phyloP scores from a whole-genome alignment of 2,113 vertebrate species.

The Rhineura floridana region DNA sequence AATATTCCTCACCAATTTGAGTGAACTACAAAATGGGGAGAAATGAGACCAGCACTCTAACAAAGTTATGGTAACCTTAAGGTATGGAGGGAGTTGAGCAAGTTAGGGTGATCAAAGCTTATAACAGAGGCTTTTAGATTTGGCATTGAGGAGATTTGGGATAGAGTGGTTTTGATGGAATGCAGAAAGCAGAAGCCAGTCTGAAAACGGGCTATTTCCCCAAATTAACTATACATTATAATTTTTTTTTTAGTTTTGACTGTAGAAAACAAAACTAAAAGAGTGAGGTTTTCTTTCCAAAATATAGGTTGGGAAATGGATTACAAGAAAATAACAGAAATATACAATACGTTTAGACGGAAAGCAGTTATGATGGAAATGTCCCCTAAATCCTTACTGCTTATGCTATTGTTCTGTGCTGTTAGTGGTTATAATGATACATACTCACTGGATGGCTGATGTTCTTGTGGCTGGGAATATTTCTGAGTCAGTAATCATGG shows the following conservation, averaged over 20 bases:
- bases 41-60: not conserved
- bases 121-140: not conserved
- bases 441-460: constrained; percentile 76
- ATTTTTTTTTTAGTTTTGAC: not conserved
- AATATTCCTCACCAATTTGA: not conserved
- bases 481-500: constrained; percentile 53
- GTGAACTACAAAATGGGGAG: not conserved
- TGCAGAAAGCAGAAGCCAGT: not conserved
- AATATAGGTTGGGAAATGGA: constrained; percentile 36
- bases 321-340: constrained; percentile 21
- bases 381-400: constrained; percentile 62
- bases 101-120: not conserved
- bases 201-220: not conserved
- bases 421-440: constrained; percentile 65
- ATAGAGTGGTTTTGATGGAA: not conserved
- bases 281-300: constrained; percentile 24
- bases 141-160: not conserved
- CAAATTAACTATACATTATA: not conserved
- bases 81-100: not conserved
- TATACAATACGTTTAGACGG: constrained; percentile 37
- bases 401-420: constrained; percentile 64
- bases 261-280: not conserved
- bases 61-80: not conserved
- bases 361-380: constrained; percentile 45
- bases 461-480: constrained; percentile 73